Base-by-base conservation (phyloP, 2,888 invertebrate genomes). In the Ennomos erosarius region DNA sequence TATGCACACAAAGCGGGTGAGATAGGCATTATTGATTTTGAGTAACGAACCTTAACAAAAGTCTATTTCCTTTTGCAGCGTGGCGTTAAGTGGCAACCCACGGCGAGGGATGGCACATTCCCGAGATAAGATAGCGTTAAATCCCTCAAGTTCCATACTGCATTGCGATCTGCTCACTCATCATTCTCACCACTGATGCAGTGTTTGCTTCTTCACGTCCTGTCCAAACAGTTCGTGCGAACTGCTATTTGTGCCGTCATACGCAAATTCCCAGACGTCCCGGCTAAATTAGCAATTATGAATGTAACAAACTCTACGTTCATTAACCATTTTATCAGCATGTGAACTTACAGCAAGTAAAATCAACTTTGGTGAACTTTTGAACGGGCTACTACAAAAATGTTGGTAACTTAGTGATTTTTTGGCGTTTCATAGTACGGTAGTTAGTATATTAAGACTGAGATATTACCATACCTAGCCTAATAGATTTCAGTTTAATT, bases 161-260 rank as follows among this genome's bases (percentile, higher is more conserved):
- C 88, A 90, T 89, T 85, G 84, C 88, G 81, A 85, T 83, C 78
- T 74, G 80, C 76, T 79, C 78, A 85, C 79, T 90, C 90, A 90
- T 76, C 79, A 45, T 58, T 54, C 64, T 64, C 63, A 59, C 56
- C 64, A 60, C 26, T 26, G 26, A 38, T 53, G 46, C 65, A 60
- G 62, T 69, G 66, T 67, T 70, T 67, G 67, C 71, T 62, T 59
- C 58, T 40, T 51, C 68, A 68, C 68, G 72, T 76, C 76, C 75
- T 73, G 78, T 56, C 65, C 16, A 36, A 50, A 44, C 50, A 35
- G 46, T 49, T 51, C 48, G 40, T 33, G 52, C 58, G 52, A 53
- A 61, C 46, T 40, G 40, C 45, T 42, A 62, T 55, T n/a, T 53
- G 6, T 53, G 48, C 54, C 57, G 50, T 46, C 50, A 58, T 47